phyloP scores from a whole-genome alignment of 2,797 vertebrate species.

The Anguilla pacifica region DNA sequence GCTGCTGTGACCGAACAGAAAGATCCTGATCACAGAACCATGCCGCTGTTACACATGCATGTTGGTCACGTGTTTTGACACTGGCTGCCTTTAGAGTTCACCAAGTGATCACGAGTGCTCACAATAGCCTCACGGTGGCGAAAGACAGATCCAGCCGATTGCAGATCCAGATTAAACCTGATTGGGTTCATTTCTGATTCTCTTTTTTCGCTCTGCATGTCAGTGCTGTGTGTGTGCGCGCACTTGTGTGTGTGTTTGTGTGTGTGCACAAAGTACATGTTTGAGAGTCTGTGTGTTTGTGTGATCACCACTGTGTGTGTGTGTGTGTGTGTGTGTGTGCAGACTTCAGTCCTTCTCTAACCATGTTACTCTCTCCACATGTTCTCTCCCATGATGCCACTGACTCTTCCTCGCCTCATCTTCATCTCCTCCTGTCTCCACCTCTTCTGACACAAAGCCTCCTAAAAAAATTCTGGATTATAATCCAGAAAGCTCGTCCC shows the following conservation, averaged over 20 bases:
- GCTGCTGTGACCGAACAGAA: neutral
- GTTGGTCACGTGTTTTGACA: neutral
- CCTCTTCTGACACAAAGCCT: constrained; percentile 84
- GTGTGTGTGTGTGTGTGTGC: neutral
- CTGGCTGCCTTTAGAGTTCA: neutral
- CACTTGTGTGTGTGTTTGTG: neutral
- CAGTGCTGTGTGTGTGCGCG: neutral
- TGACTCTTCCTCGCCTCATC: constrained; percentile 91
- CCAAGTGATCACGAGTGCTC: constrained; percentile 18
- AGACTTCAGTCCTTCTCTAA: constrained; percentile 60
- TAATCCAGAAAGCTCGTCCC: constrained; percentile 92
- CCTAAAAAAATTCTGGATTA: constrained; percentile 99
- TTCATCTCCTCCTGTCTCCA: constrained; percentile 81
- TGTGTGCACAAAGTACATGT: neutral
- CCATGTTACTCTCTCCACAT: constrained; percentile 88
- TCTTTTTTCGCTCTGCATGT: neutral
- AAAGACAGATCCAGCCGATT: neutral
- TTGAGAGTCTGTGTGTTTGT: neutral
- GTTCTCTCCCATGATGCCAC: constrained; percentile 85
- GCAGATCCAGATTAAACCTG: neutral
- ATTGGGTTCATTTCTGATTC: constrained; percentile 4
- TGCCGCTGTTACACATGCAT: neutral
- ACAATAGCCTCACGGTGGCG: neutral
- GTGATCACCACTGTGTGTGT: neutral
- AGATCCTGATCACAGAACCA: neutral